Evolutionary conservation across 64 coral and sea anemone species (phyloP).

Genomic region (Orbicella faveolata): DNA sequence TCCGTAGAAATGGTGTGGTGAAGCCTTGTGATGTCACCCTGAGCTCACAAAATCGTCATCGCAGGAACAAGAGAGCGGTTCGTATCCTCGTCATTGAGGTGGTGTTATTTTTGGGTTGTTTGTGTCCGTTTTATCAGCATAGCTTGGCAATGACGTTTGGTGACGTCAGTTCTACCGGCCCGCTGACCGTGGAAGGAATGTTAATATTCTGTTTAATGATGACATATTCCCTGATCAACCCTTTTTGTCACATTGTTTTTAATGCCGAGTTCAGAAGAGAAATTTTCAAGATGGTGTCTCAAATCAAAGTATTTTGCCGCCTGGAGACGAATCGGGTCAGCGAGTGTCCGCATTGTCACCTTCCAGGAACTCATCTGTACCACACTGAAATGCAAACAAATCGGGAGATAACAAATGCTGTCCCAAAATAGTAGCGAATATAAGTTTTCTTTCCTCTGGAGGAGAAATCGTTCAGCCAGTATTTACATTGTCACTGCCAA

Average conservation of each 20-base stretch:
- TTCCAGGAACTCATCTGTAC: not conserved
- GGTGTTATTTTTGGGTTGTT: conserved; percentile 1
- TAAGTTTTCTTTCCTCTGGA: not conserved
- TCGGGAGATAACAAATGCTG: not conserved
- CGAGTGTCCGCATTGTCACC: not conserved
- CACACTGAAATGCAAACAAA: not conserved
- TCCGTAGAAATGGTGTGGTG: conserved; percentile 30
- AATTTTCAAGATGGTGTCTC: not conserved
- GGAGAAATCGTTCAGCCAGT: not conserved
- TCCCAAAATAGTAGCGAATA: not conserved
- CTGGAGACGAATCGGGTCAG: not conserved
- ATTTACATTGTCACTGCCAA: not conserved
- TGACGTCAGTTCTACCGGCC: not conserved
- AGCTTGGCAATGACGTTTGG: not conserved
- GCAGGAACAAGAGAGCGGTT: conserved; percentile 30
- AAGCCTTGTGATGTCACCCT: not conserved
- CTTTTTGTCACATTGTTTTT: conserved; percentile 33
- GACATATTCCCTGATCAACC: conserved; percentile 28
- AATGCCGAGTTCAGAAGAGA: conserved; percentile 52
- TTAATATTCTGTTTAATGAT: conserved; percentile 20
- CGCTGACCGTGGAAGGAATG: not conserved
- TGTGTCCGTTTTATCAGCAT: not conserved
- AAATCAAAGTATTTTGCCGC: not conserved
- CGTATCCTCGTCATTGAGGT: conserved; percentile 49
- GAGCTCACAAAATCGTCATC: conserved; percentile 16